Evolutionary conservation across 2,113 vertebrate species (phyloP), one percentile per base, ranked within the genome.

Genomic region (Lonchura striata): DNA sequence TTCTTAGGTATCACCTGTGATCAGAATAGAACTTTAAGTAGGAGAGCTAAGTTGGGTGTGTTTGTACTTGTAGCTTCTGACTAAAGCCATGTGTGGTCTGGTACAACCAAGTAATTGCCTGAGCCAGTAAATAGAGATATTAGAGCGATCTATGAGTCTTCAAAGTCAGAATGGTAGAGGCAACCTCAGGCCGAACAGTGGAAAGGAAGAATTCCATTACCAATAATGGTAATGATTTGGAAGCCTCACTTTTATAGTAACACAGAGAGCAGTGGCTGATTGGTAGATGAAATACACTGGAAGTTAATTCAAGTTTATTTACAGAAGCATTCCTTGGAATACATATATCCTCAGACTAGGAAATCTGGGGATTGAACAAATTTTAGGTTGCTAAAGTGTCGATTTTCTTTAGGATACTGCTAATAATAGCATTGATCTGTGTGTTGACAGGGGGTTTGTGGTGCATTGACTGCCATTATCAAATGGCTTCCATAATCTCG

Each of bases 131-230:
- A 76, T 18, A 59, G n/a, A 72, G 22, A 27, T 81, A 33, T 78
- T 63, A 11, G 11, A 84, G 37, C 0, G 0, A 69, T 81, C 53
- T 78, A 7, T 41, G 42, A 54, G 24, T 56, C 44, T 66, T 92
- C n/a, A 44, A 61, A 90, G 64, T 50, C 42, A 54, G 33, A 81
- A 64, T 1, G 7, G 47, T 74, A 66, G 60, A 84, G 35, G 28
- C 39, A 76, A 31, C 52, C 68, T 90, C 47, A 74, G 59, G 74
- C 30, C 60, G 44, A 78, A 39, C 4, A 71, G 23, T 41, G 61
- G 31, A 56, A 84, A 89, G 24, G 61, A 87, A 89, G n/a, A 86
- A 92, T 68, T 93, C n/a, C n/a, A n/a, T n/a, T n/a, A n/a, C n/a
- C n/a, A n/a, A n/a, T n/a, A n/a, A 44, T 60, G 39, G 14, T 54